Evolutionary conservation across 2,113 vertebrate genomes (phyloP).

Genomic region (Hypanus sabinus): DNA sequence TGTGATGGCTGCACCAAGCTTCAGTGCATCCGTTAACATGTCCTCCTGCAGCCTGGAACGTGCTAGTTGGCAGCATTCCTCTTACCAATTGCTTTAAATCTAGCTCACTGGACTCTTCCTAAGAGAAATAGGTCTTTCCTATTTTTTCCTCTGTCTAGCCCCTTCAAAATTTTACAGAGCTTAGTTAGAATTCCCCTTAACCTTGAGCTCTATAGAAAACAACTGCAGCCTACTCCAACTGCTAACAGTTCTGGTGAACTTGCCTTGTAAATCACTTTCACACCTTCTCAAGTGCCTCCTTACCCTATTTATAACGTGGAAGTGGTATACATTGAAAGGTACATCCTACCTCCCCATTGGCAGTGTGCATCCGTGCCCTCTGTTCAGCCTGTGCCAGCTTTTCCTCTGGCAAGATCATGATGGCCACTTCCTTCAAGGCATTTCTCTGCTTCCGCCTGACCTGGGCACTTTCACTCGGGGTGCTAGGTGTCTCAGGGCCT

Average conservation of each 20-base stretch:
- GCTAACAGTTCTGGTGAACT: background rate
- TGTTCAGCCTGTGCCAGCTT: slow-evolving; percentile 46
- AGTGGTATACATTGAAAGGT: background rate
- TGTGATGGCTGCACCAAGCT: too few relatives aligned
- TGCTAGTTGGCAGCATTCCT: too few relatives aligned
- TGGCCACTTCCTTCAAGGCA: slow-evolving; percentile 34
- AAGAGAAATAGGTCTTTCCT: too few relatives aligned
- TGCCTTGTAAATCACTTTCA: background rate
- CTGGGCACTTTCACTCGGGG: background rate
- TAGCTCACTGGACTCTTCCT: too few relatives aligned
- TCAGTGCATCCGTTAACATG: too few relatives aligned
- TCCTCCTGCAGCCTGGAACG: too few relatives aligned
- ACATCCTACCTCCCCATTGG: slow-evolving; percentile 46
- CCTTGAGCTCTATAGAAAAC: too few relatives aligned
- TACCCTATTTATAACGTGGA: background rate
- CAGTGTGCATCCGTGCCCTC: slow-evolving; percentile 42
- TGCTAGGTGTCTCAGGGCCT: background rate
- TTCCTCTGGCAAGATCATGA: slow-evolving; percentile 48
- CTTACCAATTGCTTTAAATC: too few relatives aligned
- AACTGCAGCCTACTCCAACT: too few relatives aligned
- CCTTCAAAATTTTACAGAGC: background rate
- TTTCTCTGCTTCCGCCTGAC: background rate
- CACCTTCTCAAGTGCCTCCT: background rate
- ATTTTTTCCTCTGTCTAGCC: too few relatives aligned
- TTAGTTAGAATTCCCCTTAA: too few relatives aligned